Evolutionary conservation across 2,888 invertebrate species (phyloP).

Genomic region (Cordylochernes scorpioides): DNA sequence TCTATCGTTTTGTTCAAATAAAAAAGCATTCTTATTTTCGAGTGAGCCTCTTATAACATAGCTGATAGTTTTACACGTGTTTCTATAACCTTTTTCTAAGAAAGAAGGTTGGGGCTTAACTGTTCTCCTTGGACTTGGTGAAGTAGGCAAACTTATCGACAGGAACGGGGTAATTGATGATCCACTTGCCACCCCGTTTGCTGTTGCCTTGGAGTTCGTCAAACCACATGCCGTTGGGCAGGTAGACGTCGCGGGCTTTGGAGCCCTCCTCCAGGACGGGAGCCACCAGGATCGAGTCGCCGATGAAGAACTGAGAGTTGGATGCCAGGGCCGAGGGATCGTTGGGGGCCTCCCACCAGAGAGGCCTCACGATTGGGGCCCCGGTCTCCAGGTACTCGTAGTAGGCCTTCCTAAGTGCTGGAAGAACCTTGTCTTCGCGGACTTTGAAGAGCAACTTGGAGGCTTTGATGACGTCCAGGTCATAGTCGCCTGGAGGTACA

Average conservation of each 20-base stretch:
- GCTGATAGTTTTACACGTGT: no score
- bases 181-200: constrained; percentile 65
- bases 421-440: constrained; percentile 34
- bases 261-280: constrained; percentile 45
- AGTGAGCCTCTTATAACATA: no score
- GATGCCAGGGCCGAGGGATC: constrained; percentile 48
- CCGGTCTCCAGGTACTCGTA: constrained; percentile 52
- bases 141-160: constrained; percentile 15
- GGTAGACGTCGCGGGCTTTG: constrained; percentile 45
- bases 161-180: constrained; percentile 40
- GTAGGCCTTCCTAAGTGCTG: constrained; percentile 43
- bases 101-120: no score
- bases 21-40: no score
- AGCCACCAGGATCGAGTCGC: constrained; percentile 66
- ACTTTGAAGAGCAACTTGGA: constrained; percentile 28
- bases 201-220: constrained; percentile 64
- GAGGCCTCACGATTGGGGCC: constrained; percentile 51
- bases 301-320: constrained; percentile 61
- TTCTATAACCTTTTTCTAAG: no score
- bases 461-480: constrained; percentile 29
- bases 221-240: constrained; percentile 73
- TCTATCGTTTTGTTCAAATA: no score
- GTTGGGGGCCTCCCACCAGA: constrained; percentile 48
- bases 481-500: constrained; percentile 62
- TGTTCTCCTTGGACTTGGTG: constrained; percentile 10